Evolutionary conservation across 2,797 vertebrate species (phyloP).

Genomic region (Anolis apletophallus): DNA sequence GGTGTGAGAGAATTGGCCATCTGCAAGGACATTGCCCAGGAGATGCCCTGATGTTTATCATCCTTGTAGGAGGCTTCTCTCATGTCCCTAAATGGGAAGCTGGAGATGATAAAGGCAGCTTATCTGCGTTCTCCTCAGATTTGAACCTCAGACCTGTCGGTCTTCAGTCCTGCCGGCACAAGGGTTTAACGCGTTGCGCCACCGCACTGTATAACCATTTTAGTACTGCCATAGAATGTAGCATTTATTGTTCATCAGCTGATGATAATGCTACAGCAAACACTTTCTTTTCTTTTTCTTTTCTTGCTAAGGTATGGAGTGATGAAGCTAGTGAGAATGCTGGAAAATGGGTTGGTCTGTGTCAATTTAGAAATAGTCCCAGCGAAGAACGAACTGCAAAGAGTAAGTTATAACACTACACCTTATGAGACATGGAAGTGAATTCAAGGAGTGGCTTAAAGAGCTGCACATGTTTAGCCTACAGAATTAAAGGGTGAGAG

Average conservation of each 20-base stretch:
- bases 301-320: conserved; percentile 67
- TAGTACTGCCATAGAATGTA: background rate
- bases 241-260: background rate
- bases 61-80: too few species aligned
- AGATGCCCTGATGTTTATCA: too few species aligned
- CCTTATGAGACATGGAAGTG: background rate
- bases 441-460: background rate
- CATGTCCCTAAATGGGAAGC: too few species aligned
- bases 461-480: too few species aligned
- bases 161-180: too few species aligned
- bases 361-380: conserved; percentile 47
- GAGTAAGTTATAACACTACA: conserved; percentile 38
- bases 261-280: background rate
- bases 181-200: too few species aligned
- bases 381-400: background rate
- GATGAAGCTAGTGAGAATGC: conserved; percentile 50
- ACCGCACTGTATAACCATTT: background rate
- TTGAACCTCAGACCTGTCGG: too few species aligned
- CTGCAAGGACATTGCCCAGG: too few species aligned
- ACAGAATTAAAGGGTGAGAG: too few species aligned
- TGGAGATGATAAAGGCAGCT: too few species aligned
- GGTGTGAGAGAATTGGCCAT: too few species aligned
- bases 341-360: conserved; percentile 58
- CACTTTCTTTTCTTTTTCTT: conserved; percentile 32
- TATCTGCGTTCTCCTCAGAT: too few species aligned